Evolutionary conservation across 2,797 vertebrate genomes (phyloP), one percentile per base, ranked within the genome.

Genomic region (Anguilla marmorata): DNA sequence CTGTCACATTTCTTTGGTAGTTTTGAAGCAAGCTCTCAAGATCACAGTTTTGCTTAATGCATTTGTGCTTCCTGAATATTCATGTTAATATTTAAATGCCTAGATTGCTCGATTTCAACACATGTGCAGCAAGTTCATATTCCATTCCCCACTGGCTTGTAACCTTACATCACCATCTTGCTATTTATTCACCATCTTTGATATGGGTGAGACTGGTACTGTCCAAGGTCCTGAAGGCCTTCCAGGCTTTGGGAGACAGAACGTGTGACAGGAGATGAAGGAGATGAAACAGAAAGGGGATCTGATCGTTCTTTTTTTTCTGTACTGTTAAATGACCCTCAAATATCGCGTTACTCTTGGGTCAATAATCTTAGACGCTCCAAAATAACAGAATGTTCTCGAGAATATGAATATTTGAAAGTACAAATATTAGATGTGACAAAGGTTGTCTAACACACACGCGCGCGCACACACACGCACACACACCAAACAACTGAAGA

Each of bases 31-130:
- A 63, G 60, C 19, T 63, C 60, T 24, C 60, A 21, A 24, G 60
- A 21, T 63, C 60, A 21, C 63, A 69, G 63, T 69, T 69, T 69
- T 69, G 63, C 63, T 69, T 69, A 69, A n/a, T 69, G 63, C 63
- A 14, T n/a, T 27, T 69, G 63, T 69, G 63, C 56, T 58, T 19
- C 56, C 16, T 19, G 56, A 58, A 58, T 58, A 58, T 58, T 58
- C 56, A 58, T 58, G 56, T 58, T 16, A 19, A 58, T 58, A 58
- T 58, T 58, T 58, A 58, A 58, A 58, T 58, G 56, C 3, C 56
- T 54, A 54, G 9, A 11, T 54, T 54, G 52, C 21, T 69, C 63
- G 1, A 69, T n/a, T 69, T 69, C n/a, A 69, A 69, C 24, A 69
- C 14, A 7, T 27, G 24, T 69, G 63, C n/a, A 69, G 24, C 4